phyloP scores from a whole-genome alignment of 2,888 invertebrate genomes.

The Epinotia nisella region DNA sequence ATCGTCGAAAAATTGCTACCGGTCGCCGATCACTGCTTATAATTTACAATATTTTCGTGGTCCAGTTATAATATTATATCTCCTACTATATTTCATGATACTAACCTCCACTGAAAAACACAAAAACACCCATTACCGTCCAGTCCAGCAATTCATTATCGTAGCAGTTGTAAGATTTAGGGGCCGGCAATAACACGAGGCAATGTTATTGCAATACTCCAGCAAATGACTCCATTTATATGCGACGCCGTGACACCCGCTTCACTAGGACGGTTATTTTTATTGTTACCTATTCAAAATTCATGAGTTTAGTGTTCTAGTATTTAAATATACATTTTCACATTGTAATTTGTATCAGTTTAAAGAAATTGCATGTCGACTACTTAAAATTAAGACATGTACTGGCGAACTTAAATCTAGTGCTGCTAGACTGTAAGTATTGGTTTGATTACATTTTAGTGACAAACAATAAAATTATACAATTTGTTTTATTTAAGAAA shows the following conservation, averaged over 20 bases:
- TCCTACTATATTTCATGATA: too few species aligned
- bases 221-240: constrained; percentile 67
- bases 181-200: constrained; percentile 19
- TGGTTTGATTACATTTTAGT: too few species aligned
- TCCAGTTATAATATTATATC: too few species aligned
- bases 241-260: constrained; percentile 62
- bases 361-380: not conserved
- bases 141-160: constrained; percentile 15
- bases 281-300: constrained; percentile 47
- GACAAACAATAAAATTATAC: not conserved
- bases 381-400: too few species aligned
- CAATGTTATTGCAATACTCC: constrained; percentile 47
- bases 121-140: constrained; percentile 13
- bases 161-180: constrained; percentile 22
- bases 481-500: too few species aligned
- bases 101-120: not conserved
- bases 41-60: too few species aligned
- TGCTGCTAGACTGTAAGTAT: too few species aligned
- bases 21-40: too few species aligned
- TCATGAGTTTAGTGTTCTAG: constrained; percentile 19
- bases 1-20: too few species aligned
- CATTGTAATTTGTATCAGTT: not conserved
- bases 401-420: too few species aligned
- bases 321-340: too few species aligned
- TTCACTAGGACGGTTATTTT: constrained; percentile 61